Conservation (phyloP, 2,113 vertebrate genomes). For the Amblyopsis rosae region DNA sequence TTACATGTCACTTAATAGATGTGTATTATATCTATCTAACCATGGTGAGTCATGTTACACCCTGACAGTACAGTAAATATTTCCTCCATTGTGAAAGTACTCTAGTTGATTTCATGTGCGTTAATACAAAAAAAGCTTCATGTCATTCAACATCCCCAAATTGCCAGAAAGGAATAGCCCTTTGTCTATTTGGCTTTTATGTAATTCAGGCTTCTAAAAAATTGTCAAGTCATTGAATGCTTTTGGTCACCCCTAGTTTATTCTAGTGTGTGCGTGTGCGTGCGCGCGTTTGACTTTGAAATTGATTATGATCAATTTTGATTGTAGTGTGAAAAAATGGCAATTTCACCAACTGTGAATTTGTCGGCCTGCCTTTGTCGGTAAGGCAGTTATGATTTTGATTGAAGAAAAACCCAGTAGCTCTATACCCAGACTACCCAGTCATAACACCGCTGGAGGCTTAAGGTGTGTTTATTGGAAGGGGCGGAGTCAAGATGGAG, state of each 20-base stretch:
- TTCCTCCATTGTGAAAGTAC: too few species aligned
- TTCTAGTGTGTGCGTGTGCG: too few species aligned
- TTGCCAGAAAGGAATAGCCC: too few species aligned
- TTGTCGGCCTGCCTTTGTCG: slow-evolving; percentile 9
- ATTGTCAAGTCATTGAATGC: background rate
- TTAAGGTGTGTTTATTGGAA: slow-evolving; percentile 31
- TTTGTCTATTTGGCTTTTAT: background rate
- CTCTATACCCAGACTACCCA: slow-evolving; percentile 27
- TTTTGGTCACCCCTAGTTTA: background rate
- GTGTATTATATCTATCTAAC: too few species aligned
- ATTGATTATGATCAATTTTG: background rate
- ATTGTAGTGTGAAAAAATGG: background rate
- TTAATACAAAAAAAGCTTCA: too few species aligned
- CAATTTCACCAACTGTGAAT: too few species aligned
- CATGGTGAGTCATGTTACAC: too few species aligned
- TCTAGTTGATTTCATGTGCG: too few species aligned
- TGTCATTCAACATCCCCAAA: too few species aligned
- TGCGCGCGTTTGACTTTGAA: background rate
- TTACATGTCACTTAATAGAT: too few species aligned
- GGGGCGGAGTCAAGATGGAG: slow-evolving; percentile 41
- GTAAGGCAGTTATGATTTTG: slow-evolving; percentile 19
- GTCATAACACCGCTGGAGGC: slow-evolving; percentile 27
- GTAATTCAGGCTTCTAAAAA: background rate
- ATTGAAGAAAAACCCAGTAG: slow-evolving; percentile 18
- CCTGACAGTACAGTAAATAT: too few species aligned